A percentile compares a stretch with the other conserved stretches of the same genome.
These are phyloP conservation scores for Erythrolamprus reginae DNA, from an alignment of 2,113 vertebrate genomes.

Conservation along the genomic window DNA sequence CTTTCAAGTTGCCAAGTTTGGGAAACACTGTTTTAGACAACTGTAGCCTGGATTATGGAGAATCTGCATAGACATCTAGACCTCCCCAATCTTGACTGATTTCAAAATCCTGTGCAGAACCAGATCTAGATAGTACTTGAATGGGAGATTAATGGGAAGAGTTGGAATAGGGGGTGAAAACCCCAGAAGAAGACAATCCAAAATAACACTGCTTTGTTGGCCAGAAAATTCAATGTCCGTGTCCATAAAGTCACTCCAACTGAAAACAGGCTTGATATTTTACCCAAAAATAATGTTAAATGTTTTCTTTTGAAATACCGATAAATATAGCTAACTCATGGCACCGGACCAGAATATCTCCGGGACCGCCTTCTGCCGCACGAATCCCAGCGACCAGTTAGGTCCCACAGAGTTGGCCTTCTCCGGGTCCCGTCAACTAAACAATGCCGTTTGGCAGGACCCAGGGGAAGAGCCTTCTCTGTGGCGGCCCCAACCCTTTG, in stretches of 20 bases:
- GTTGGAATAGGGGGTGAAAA: neutral
- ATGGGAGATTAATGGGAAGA: neutral
- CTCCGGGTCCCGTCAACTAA: too few relatives aligned
- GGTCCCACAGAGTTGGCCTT: too few relatives aligned
- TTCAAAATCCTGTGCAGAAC: neutral
- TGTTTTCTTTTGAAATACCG: too few relatives aligned
- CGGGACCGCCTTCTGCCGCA: too few relatives aligned
- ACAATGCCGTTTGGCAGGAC: too few relatives aligned
- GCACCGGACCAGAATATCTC: too few relatives aligned
- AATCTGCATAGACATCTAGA: neutral
- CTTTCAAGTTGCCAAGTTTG: too few relatives aligned
- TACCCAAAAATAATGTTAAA: neutral
- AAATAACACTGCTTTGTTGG: neutral
- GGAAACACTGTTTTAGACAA: too few relatives aligned
- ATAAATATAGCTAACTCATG: too few relatives aligned
- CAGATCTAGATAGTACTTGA: neutral
- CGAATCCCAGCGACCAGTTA: too few relatives aligned
- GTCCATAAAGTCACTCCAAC: neutral
- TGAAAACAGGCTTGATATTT: neutral
- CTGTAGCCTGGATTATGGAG: neutral
- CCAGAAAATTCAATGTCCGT: neutral
- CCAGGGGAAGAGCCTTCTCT: too few relatives aligned
- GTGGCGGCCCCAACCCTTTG: too few relatives aligned
- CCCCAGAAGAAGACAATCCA: neutral
- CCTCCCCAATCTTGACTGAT: neutral